phyloP scores from a whole-genome alignment of 1,140 invertebrate species.

The Drosophila yakuba region DNA sequence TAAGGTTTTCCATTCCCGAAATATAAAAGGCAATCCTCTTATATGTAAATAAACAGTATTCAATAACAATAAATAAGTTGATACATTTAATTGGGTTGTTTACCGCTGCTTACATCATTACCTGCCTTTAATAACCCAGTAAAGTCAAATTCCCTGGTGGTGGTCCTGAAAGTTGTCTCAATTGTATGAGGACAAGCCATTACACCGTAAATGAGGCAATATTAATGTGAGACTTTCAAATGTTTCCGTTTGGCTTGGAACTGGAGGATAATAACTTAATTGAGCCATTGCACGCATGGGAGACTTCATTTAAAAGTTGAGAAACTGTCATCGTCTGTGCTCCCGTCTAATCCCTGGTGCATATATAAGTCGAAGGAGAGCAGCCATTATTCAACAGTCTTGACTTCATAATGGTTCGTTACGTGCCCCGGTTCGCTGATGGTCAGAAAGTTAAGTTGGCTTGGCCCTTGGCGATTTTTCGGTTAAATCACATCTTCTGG shows the following conservation, averaged over 20 bases:
- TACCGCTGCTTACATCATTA: constrained; percentile 28
- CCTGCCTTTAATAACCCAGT: constrained; percentile 20
- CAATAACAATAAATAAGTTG: neutral
- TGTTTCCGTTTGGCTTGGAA: constrained; percentile 39
- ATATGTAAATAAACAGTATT: neutral
- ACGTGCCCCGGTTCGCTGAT: constrained; percentile 63
- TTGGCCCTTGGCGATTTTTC: constrained; percentile 63
- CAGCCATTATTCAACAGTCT: constrained; percentile 12
- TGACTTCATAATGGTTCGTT: constrained; percentile 59
- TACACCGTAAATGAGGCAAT: constrained; percentile 59
- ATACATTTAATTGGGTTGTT: neutral
- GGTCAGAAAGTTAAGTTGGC: constrained; percentile 58
- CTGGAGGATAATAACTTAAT: constrained; percentile 71
- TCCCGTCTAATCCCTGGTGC: constrained; percentile 27
- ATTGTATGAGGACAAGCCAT: constrained; percentile 50
- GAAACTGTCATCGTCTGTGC: constrained; percentile 41
- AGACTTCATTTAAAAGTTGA: constrained; percentile 69
- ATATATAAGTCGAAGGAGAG: constrained; percentile 5
- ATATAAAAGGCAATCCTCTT: no score
- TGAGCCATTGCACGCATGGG: constrained; percentile 71
- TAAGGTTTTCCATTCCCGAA: no score
- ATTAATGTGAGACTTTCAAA: constrained; percentile 67
- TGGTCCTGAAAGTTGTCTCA: constrained; percentile 17
- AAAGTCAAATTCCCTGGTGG: constrained; percentile 1
- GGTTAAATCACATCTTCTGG: constrained; percentile 71